Conservation (phyloP, 2,113 vertebrate genomes). For the Perccottus glenii region DNA sequence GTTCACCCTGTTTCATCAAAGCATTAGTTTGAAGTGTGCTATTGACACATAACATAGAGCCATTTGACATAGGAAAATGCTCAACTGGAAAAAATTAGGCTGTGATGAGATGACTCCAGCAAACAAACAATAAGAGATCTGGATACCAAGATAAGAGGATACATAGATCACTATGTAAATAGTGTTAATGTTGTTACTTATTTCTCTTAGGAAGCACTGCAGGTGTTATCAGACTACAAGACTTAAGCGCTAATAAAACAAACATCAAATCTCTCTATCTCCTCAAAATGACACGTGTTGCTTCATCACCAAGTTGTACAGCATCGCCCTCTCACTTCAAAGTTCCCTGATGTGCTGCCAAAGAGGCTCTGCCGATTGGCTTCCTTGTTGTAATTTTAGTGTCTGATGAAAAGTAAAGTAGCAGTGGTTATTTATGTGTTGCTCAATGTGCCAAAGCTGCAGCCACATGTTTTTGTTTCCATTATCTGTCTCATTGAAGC, state of each 20-base stretch:
- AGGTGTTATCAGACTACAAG: conserved; percentile 4
- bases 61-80: not conserved
- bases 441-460: conserved; percentile 54
- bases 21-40: not conserved
- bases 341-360: conserved; percentile 68
- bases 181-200: too few relatives aligned
- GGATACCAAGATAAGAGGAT: too few relatives aligned
- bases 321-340: conserved; percentile 69
- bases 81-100: not conserved
- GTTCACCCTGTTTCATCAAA: not conserved
- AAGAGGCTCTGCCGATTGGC: conserved; percentile 57
- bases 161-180: too few relatives aligned
- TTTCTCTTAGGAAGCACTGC: too few relatives aligned
- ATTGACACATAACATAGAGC: not conserved
- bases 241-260: conserved; percentile 49
- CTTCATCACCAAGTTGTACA: conserved; percentile 70
- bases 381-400: conserved; percentile 77
- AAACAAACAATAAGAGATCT: not conserved
- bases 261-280: conserved; percentile 28
- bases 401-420: conserved; percentile 75
- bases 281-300: conserved; percentile 59
- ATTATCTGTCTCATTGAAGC: conserved; percentile 54
- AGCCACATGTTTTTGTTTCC: conserved; percentile 66
- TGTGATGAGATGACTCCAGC: too few relatives aligned
- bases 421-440: conserved; percentile 76